Conservation (phyloP, 2,888 invertebrate species). For the Thalpophila matura region DNA sequence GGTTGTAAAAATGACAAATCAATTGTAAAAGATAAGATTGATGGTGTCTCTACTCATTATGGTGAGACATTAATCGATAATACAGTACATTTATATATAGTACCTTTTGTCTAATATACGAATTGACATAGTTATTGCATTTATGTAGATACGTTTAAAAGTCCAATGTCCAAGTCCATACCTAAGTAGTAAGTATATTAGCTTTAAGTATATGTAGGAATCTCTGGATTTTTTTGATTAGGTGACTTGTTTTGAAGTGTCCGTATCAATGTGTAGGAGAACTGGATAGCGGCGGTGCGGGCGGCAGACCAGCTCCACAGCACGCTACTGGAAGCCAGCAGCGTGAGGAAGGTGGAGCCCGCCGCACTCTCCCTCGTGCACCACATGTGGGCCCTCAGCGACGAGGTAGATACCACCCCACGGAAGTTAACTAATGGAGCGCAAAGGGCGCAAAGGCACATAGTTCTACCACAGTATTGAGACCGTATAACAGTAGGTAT, state of each 20-base stretch:
- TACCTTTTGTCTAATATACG: not conserved
- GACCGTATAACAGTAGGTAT: too few species aligned
- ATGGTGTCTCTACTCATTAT: too few species aligned
- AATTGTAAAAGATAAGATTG: too few species aligned
- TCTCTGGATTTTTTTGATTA: too few species aligned
- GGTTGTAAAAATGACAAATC: too few species aligned
- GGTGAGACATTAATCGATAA: constrained; percentile 4
- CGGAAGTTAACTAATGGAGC: not conserved
- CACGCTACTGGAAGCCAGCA: constrained; percentile 78
- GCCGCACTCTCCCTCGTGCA: constrained; percentile 82
- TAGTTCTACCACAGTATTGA: too few species aligned
- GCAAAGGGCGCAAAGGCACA: too few species aligned
- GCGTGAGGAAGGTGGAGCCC: constrained; percentile 81
- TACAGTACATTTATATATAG: not conserved
- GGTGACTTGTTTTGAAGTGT: not conserved
- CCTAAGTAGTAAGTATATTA: too few species aligned
- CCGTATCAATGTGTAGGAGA: constrained; percentile 73
- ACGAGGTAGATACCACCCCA: constrained; percentile 74
- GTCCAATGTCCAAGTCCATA: too few species aligned
- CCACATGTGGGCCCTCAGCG: constrained; percentile 88
- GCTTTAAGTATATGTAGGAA: too few species aligned
- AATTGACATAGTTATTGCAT: not conserved
- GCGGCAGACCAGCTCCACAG: constrained; percentile 87
- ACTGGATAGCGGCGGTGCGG: constrained; percentile 87
- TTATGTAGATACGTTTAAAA: not conserved